These are phyloP conservation scores for Xanthorhoe designata DNA, from an alignment of 2,888 invertebrate genomes.

Conservation along the genomic window DNA sequence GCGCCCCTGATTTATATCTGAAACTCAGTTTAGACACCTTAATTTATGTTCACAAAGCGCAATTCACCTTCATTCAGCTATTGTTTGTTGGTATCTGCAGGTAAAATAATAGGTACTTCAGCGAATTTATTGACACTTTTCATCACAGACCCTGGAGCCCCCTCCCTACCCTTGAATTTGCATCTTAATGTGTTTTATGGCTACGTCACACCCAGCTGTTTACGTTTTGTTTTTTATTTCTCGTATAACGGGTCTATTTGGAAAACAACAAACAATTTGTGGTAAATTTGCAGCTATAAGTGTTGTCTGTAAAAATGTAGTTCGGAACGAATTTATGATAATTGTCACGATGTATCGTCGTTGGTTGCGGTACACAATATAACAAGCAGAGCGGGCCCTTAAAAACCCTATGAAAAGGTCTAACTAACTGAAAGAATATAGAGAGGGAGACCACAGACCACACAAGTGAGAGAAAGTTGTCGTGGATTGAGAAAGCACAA, in stretches of 20 bases:
- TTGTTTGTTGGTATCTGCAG: slow-evolving; percentile 4
- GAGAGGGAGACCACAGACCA: too few species aligned
- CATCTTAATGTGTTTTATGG: slow-evolving; percentile 18
- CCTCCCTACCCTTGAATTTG: slow-evolving; percentile 11
- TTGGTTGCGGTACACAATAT: too few species aligned
- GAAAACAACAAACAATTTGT: too few species aligned
- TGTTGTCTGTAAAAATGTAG: too few species aligned
- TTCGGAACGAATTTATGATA: too few species aligned
- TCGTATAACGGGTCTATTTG: not conserved
- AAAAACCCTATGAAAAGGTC: too few species aligned
- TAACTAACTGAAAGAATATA: too few species aligned
- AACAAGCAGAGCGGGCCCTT: too few species aligned
- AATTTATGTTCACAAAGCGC: slow-evolving; percentile 2
- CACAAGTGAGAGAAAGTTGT: too few species aligned
- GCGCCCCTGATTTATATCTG: not conserved
- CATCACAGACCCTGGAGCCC: not conserved
- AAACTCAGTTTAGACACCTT: not conserved
- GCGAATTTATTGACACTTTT: slow-evolving; percentile 16
- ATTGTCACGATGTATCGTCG: too few species aligned
- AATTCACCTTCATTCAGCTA: not conserved
- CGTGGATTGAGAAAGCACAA: too few species aligned
- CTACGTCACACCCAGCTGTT: not conserved
- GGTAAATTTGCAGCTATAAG: too few species aligned
- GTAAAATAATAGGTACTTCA: slow-evolving; percentile 11
- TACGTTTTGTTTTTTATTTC: slow-evolving; percentile 6